Evolutionary conservation across 2,888 invertebrate genomes (phyloP).

Genomic region (Pimpla rufipes): DNA sequence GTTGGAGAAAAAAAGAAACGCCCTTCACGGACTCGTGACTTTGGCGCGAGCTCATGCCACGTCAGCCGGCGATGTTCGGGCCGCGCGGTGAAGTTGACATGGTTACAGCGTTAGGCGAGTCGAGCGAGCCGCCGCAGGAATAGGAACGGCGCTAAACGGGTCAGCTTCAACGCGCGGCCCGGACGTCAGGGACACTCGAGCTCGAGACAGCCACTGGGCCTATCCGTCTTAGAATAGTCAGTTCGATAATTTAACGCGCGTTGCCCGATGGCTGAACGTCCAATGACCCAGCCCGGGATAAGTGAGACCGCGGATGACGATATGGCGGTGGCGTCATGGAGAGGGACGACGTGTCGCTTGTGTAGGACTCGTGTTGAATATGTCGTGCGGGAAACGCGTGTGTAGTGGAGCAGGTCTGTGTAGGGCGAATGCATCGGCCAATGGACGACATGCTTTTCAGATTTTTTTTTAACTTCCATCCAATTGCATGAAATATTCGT

Average conservation of each 20-base stretch:
- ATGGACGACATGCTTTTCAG: too few relatives aligned
- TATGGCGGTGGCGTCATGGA: too few relatives aligned
- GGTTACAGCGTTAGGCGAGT: not conserved
- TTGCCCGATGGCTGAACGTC: not conserved
- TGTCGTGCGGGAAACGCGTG: too few relatives aligned
- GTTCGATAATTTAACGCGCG: not conserved
- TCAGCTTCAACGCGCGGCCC: not conserved
- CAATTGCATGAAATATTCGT: too few relatives aligned
- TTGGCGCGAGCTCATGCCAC: constrained; percentile 15
- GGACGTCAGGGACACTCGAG: not conserved
- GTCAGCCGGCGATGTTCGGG: constrained; percentile 5
- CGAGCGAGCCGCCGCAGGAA: not conserved
- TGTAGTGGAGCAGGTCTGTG: too few relatives aligned
- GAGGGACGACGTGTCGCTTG: too few relatives aligned
- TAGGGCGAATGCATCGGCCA: too few relatives aligned
- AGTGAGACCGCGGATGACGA: too few relatives aligned
- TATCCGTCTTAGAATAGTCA: not conserved
- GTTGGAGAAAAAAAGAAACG: not conserved
- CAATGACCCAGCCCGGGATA: too few relatives aligned
- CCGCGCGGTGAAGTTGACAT: constrained; percentile 15
- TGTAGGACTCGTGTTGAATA: too few relatives aligned
- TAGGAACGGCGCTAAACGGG: not conserved
- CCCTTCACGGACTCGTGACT: not conserved
- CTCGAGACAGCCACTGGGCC: too few relatives aligned
- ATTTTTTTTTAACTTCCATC: too few relatives aligned